These are phyloP conservation scores for Alloplasta piceator DNA, from an alignment of 2,888 invertebrate species.

Conservation along the genomic window DNA sequence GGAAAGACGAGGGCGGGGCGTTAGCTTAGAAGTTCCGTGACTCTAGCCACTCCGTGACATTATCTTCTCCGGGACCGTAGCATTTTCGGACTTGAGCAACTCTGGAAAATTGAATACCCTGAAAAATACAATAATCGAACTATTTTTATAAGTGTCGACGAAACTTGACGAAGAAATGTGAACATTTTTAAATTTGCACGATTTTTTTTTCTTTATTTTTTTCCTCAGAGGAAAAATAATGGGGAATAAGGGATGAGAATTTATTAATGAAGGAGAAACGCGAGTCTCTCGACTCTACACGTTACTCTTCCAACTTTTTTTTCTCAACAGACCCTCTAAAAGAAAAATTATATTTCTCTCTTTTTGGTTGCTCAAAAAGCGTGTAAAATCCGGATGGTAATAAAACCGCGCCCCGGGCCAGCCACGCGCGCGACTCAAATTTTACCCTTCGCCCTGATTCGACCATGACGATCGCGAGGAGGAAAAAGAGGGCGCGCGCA, in stretches of 20 bases:
- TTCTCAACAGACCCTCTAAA: no score
- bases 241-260: slow-evolving; percentile 26
- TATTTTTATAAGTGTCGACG: no score
- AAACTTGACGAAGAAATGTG: slow-evolving; percentile 19
- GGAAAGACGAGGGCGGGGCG: no score
- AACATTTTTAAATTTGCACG: neutral
- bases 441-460: slow-evolving; percentile 61
- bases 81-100: no score
- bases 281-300: slow-evolving; percentile 46
- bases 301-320: slow-evolving; percentile 11
- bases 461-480: slow-evolving; percentile 32
- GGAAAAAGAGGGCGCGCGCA: slow-evolving; percentile 45
- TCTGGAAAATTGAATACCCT: no score
- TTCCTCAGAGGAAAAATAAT: slow-evolving; percentile 1
- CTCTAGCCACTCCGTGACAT: no score
- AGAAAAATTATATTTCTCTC: slow-evolving; percentile 7
- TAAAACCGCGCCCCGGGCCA: slow-evolving; percentile 67
- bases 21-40: no score
- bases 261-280: slow-evolving; percentile 56
- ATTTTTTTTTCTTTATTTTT: slow-evolving; percentile 1
- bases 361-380: slow-evolving; percentile 42
- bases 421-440: slow-evolving; percentile 65
- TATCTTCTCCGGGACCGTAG: no score
- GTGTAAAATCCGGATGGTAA: slow-evolving; percentile 62
- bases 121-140: no score